phyloP scores from a whole-genome alignment of 2,113 vertebrate species.

The Muntiacus reevesi region DNA sequence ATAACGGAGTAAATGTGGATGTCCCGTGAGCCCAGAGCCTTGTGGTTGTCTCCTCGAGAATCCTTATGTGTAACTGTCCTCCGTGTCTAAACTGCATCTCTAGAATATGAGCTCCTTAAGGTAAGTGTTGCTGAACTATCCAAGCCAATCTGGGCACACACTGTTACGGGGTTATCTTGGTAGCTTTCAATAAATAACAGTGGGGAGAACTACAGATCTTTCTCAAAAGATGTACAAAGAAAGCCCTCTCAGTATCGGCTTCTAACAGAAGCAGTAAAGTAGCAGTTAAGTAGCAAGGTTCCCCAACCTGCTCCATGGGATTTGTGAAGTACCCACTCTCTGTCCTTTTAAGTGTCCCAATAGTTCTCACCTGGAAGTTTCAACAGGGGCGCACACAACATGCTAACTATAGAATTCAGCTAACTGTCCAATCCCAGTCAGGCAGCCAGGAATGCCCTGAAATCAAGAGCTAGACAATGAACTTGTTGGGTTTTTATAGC shows the following conservation, averaged over 20 bases:
- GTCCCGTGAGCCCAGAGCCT: neutral
- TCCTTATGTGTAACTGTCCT: neutral
- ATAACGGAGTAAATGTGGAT: neutral
- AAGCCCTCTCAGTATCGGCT: neutral
- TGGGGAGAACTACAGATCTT: neutral
- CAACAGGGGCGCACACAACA: neutral
- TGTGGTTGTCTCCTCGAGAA: neutral
- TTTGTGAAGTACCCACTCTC: neutral
- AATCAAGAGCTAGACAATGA: neutral
- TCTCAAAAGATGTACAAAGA: neutral
- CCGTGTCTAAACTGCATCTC: neutral
- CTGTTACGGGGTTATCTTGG: neutral
- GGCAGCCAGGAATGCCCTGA: neutral
- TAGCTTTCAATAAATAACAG: neutral
- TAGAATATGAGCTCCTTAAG: neutral
- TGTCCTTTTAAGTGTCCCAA: neutral
- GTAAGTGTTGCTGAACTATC: neutral
- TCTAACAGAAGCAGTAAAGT: neutral
- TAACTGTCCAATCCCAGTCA: too few relatives aligned
- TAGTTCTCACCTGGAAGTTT: neutral
- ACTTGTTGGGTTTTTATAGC: neutral
- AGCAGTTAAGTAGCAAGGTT: neutral
- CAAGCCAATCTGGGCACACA: neutral
- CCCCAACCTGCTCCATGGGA: neutral
- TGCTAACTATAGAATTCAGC: neutral